phyloP scores from a whole-genome alignment of 92 coral and sea anemone genomes.

The Parazoanthus atlanticus region DNA sequence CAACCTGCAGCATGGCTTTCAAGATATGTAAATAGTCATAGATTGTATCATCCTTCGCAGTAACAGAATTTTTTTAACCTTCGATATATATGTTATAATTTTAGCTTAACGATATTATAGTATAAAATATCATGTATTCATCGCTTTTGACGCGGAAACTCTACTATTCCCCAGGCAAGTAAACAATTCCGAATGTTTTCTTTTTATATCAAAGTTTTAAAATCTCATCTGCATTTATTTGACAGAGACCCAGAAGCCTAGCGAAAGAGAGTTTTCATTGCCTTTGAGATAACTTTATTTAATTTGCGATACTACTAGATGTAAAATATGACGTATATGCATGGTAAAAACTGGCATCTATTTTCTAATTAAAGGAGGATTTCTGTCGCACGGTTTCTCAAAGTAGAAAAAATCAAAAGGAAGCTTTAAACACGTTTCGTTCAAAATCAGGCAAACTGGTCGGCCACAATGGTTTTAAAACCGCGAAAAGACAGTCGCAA shows the following conservation, averaged over 20 bases:
- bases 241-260: background rate
- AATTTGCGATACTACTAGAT: background rate
- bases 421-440: background rate
- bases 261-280: background rate
- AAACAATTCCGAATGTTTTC: constrained; percentile 7
- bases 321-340: background rate
- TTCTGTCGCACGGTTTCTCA: background rate
- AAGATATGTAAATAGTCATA: background rate
- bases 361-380: background rate
- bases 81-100: background rate
- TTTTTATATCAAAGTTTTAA: background rate
- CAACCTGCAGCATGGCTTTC: background rate
- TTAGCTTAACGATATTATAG: background rate
- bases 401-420: background rate
- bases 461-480: constrained; percentile 18
- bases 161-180: constrained; percentile 11
- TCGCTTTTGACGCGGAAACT: background rate
- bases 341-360: background rate
- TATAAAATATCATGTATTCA: constrained; percentile 7
- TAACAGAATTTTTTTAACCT: background rate
- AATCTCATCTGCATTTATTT: background rate
- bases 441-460: background rate
- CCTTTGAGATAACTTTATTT: background rate
- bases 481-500: background rate
- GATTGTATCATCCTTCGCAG: constrained; percentile 5